phyloP scores from a whole-genome alignment of 2,113 vertebrate species.

The Corydoras maculifer region DNA sequence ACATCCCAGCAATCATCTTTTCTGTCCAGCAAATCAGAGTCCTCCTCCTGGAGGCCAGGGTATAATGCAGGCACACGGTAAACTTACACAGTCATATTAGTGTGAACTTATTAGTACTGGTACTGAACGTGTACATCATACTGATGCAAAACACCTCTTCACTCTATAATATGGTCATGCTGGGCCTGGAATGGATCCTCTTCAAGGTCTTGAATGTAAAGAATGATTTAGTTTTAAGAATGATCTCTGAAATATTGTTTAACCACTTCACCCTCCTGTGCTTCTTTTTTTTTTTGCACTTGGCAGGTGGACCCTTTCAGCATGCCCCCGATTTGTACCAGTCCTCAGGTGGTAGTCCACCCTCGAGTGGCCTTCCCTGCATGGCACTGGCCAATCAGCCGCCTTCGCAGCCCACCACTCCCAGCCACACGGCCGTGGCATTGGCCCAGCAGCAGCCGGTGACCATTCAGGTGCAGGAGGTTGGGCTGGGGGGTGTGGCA shows the following conservation, averaged over 20 bases:
- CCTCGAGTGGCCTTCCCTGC: constrained; percentile 73
- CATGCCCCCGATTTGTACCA: constrained; percentile 75
- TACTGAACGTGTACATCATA: background rate
- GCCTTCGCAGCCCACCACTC: constrained; percentile 49
- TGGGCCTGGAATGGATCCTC: no score
- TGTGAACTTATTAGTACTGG: no score
- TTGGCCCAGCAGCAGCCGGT: constrained; percentile 82
- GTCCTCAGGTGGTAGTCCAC: constrained; percentile 79
- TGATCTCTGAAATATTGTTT: no score
- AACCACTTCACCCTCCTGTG: no score
- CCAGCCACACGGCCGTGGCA: constrained; percentile 49
- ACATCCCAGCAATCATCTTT: constrained; percentile 95
- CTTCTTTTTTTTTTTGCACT: background rate
- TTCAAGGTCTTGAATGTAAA: no score
- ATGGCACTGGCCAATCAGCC: constrained; percentile 72
- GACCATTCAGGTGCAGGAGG: constrained; percentile 92
- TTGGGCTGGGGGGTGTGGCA: constrained; percentile 70
- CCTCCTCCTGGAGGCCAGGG: constrained; percentile 79
- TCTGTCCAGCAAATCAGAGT: constrained; percentile 88
- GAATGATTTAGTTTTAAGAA: no score
- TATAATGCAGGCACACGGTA: constrained; percentile 84
- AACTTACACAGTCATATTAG: constrained; percentile 38
- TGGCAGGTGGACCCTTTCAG: constrained; percentile 77
- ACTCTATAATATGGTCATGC: no score
- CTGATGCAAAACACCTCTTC: no score